These are phyloP conservation scores for Luidia sarsii DNA, from an alignment of 53 echinoderm and acorn worm species.

Conservation along the genomic window DNA sequence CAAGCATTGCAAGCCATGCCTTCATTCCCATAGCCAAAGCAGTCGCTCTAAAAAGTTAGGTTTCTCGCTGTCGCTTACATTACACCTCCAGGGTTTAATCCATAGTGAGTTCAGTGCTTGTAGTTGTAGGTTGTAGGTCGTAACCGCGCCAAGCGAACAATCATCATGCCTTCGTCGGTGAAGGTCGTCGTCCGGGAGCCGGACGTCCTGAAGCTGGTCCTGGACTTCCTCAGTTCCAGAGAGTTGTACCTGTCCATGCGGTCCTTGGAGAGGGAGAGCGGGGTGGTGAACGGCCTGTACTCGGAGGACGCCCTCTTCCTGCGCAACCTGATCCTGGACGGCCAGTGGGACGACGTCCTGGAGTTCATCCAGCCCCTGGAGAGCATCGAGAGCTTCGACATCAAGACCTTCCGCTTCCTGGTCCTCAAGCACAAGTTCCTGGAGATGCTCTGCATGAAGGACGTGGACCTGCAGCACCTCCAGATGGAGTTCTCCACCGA, in stretches of 20 bases:
- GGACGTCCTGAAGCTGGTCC: slow-evolving; percentile 87
- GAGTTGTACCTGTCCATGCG: slow-evolving; percentile 96
- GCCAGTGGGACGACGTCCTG: slow-evolving; percentile 96
- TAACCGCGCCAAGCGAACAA: too few relatives aligned
- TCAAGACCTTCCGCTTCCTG: slow-evolving; percentile 79
- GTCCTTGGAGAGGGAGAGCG: slow-evolving; percentile 87
- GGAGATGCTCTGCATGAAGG: slow-evolving; percentile 98
- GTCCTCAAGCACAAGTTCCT: slow-evolving; percentile 95
- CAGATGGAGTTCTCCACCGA: slow-evolving; percentile 96
- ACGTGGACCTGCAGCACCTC: slow-evolving; percentile 86
- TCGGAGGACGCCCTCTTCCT: slow-evolving; percentile 94
- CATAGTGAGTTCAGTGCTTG: not conserved
- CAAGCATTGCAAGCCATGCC: too few relatives aligned
- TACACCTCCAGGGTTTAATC: too few relatives aligned
- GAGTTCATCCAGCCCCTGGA: slow-evolving; percentile 97
- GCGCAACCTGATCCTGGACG: slow-evolving; percentile 90
- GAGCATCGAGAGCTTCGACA: slow-evolving; percentile 87
- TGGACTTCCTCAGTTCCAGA: slow-evolving; percentile 84
- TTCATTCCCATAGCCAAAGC: too few relatives aligned
- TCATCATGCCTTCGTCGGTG: slow-evolving; percentile 78
- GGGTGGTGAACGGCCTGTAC: slow-evolving; percentile 86
- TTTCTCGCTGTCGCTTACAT: too few relatives aligned
- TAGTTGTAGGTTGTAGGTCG: not conserved
- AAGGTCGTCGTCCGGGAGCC: slow-evolving; percentile 77
- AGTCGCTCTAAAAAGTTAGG: too few relatives aligned